phyloP scores from a whole-genome alignment of 2,113 vertebrate genomes.

The Erythrocercus mccallii region DNA sequence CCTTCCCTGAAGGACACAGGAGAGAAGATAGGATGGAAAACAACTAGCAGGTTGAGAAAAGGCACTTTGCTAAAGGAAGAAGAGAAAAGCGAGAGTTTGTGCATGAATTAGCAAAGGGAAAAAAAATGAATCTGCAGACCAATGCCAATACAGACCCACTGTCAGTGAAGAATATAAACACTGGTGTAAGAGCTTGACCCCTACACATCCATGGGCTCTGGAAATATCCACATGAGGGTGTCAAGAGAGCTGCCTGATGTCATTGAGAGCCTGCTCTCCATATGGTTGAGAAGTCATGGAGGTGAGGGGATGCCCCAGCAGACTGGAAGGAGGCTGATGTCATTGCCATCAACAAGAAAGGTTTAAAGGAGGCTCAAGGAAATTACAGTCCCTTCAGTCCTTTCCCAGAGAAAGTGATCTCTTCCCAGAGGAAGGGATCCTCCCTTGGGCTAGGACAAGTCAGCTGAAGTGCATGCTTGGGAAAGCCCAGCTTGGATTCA shows the following conservation, averaged over 20 bases:
- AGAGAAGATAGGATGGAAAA: neutral
- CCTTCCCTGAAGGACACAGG: accelerated
- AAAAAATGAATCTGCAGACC: neutral
- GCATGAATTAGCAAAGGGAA: neutral
- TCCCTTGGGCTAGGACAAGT: accelerated
- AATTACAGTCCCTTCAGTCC: no score
- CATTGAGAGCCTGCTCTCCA: neutral
- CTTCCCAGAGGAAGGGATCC: neutral
- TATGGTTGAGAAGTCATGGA: neutral
- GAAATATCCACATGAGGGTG: neutral
- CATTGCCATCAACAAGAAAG: neutral
- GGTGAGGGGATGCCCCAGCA: neutral
- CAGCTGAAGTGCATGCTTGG: neutral
- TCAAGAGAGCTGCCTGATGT: neutral
- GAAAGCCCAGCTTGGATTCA: neutral
- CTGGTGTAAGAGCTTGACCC: no score
- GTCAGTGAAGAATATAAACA: neutral
- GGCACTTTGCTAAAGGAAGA: no score
- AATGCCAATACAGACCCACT: no score
- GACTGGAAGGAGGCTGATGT: no score
- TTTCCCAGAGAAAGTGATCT: neutral
- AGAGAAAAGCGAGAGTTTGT: accelerated
- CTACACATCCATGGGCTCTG: neutral
- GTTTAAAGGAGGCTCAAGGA: neutral
- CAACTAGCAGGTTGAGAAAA: neutral